A percentile compares a stretch with the other conserved stretches of the same genome.
Evolutionary conservation across 2,113 vertebrate genomes (phyloP).

Genomic region (Syngnathus floridae): DNA sequence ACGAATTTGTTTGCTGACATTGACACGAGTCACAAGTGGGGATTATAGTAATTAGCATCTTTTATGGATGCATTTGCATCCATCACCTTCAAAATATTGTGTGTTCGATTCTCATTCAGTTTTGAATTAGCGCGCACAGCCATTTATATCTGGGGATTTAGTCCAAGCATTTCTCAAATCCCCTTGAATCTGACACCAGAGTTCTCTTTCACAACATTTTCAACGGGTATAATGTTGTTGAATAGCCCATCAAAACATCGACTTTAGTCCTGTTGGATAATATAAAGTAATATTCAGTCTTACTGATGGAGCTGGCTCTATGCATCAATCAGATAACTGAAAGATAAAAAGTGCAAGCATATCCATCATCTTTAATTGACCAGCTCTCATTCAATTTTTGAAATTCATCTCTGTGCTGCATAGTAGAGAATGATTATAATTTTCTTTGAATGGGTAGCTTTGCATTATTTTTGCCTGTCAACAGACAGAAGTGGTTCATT

Average conservation of each 20-base stretch:
- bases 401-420: background rate
- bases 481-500: background rate
- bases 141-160: slow-evolving; percentile 8
- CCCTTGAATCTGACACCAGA: slow-evolving; percentile 8
- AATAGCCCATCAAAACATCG: slow-evolving; percentile 3
- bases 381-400: background rate
- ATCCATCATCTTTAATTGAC: background rate
- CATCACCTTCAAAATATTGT: slow-evolving; percentile 33
- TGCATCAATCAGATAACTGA: background rate
- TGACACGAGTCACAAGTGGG: no score
- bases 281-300: slow-evolving; percentile 8
- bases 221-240: slow-evolving; percentile 9
- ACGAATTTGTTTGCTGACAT: no score
- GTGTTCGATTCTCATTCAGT: slow-evolving; percentile 4
- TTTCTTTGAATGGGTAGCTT: background rate
- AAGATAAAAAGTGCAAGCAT: background rate
- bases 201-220: slow-evolving; percentile 2
- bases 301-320: background rate
- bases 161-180: slow-evolving; percentile 13
- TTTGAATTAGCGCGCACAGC: slow-evolving; percentile 3
- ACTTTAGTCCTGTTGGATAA: background rate
- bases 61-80: slow-evolving; percentile 14
- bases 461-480: background rate
- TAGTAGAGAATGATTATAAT: background rate
- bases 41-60: slow-evolving; percentile 32